A percentile compares a stretch with the other conserved stretches of the same genome.
Evolutionary conservation across 37 sponge, comb jelly and placozoan genomes (phyloP).

Genomic region (Spongilla lacustris): DNA sequence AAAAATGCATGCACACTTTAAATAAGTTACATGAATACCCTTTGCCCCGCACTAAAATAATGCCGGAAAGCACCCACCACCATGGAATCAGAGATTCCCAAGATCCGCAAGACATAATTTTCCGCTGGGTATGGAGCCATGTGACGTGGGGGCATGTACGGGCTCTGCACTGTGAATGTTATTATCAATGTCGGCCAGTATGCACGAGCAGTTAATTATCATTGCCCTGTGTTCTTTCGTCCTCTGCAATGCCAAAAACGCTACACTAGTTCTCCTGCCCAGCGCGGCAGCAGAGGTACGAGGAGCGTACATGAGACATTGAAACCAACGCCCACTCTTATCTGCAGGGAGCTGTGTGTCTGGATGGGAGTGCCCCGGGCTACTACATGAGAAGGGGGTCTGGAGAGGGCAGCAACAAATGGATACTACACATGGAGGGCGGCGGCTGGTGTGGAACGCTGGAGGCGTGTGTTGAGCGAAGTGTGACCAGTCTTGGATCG

Average conservation of each 20-base stretch:
- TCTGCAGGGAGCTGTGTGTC: constrained; percentile 79
- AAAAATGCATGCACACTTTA: too few relatives aligned
- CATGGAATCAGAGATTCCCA: too few relatives aligned
- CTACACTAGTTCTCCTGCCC: constrained; percentile 15
- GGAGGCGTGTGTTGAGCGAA: constrained; percentile 56
- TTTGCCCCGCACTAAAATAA: too few relatives aligned
- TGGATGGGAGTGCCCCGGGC: constrained; percentile 84
- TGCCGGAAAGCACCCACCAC: too few relatives aligned
- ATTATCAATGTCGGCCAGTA: background rate
- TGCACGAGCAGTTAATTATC: background rate
- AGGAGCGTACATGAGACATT: background rate
- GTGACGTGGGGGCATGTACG: background rate
- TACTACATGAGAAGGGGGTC: constrained; percentile 44
- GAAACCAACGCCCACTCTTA: background rate
- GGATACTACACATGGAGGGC: constrained; percentile 81
- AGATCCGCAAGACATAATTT: too few relatives aligned
- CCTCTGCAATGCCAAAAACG: constrained; percentile 19
- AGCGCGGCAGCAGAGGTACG: background rate
- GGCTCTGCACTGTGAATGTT: background rate
- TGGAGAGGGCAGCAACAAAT: constrained; percentile 48
- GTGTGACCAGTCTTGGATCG: constrained; percentile 74
- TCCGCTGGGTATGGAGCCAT: too few relatives aligned
- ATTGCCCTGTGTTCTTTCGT: background rate
- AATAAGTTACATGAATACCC: too few relatives aligned
- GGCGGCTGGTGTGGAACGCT: constrained; percentile 81